phyloP scores from a whole-genome alignment of 37 sponge, comb jelly and placozoan genomes.

The Oopsacas minuta region DNA sequence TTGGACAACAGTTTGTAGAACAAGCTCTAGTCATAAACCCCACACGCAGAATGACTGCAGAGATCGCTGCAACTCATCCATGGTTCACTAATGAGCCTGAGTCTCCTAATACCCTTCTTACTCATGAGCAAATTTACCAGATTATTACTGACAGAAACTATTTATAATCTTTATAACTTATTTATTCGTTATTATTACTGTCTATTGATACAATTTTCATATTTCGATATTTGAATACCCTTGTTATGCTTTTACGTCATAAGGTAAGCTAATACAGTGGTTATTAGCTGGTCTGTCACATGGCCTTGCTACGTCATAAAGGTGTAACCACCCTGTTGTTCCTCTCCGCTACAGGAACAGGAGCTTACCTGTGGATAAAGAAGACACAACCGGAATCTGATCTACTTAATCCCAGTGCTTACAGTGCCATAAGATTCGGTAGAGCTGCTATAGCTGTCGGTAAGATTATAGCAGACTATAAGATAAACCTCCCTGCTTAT shows the following conservation, averaged over 20 bases:
- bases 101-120: not conserved
- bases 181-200: not conserved
- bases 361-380: not conserved
- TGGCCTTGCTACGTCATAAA: not conserved
- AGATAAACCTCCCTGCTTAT: not conserved
- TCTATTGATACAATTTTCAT: too few species aligned
- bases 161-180: not conserved
- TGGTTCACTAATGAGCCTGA: not conserved
- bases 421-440: constrained; percentile 47
- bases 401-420: not conserved
- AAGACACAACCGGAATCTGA: not conserved
- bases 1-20: not conserved
- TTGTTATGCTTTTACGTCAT: too few species aligned
- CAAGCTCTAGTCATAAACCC: not conserved
- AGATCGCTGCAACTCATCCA: not conserved
- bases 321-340: not conserved
- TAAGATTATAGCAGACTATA: constrained; percentile 13
- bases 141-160: not conserved
- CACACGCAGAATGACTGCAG: not conserved
- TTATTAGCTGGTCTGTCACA: too few species aligned
- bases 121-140: not conserved
- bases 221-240: too few species aligned
- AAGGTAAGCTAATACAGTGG: too few species aligned
- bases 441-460: constrained; percentile 55
- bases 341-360: constrained; percentile 10